Evolutionary conservation across 92 coral and sea anemone species (phyloP).

Genomic region (Diadumene lineata): DNA sequence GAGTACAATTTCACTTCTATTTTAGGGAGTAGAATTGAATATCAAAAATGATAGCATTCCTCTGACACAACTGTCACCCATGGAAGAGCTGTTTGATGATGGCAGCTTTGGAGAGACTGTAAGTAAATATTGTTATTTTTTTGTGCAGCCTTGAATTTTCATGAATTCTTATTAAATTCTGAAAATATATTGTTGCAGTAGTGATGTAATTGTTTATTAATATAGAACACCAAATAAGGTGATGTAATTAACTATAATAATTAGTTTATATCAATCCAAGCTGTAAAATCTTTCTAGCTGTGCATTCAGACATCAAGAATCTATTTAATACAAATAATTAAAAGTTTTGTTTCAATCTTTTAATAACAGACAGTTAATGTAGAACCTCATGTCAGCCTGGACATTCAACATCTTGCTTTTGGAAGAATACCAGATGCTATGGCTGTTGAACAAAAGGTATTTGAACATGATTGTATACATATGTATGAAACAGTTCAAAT

Average conservation of each 20-base stretch:
- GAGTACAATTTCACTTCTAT: too few species aligned
- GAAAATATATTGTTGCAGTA: too few species aligned
- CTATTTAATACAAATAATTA: neutral
- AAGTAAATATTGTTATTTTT: slow-evolving; percentile 29
- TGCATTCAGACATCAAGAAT: too few species aligned
- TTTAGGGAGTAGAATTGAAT: slow-evolving; percentile 11
- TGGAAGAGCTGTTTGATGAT: slow-evolving; percentile 85
- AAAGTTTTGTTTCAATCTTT: neutral
- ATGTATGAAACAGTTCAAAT: too few species aligned
- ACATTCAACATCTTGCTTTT: slow-evolving; percentile 75
- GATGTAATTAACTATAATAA: too few species aligned
- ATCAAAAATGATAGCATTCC: neutral
- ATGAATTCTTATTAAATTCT: too few species aligned
- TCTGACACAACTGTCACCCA: slow-evolving; percentile 51
- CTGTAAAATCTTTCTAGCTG: slow-evolving; percentile 1
- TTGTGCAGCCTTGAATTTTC: too few species aligned
- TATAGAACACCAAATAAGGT: too few species aligned
- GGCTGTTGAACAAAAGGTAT: slow-evolving; percentile 91
- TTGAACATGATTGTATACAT: too few species aligned
- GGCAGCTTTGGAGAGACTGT: slow-evolving; percentile 88
- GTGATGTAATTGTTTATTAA: too few species aligned
- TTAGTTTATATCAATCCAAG: neutral
- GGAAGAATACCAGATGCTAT: slow-evolving; percentile 70
- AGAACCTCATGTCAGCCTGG: slow-evolving; percentile 90
- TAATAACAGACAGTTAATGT: slow-evolving; percentile 21